Evolutionary conservation across 2,888 invertebrate species (phyloP), one percentile per base, ranked within the genome.

Genomic region (Saturnia pavonia): DNA sequence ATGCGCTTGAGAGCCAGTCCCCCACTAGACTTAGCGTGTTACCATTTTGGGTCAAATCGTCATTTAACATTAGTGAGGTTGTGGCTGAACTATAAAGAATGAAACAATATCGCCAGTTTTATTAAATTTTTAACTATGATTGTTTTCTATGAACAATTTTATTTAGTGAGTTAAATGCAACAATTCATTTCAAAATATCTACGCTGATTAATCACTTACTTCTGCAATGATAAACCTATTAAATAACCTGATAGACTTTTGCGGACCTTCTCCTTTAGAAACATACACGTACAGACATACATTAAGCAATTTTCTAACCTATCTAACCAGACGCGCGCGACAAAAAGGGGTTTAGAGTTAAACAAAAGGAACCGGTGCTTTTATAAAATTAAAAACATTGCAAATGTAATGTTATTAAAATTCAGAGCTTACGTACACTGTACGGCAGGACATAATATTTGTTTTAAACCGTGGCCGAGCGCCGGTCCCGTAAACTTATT

Each of bases 391-490:
- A 91, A 92, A 92, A 92, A 91, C 87, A 84, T 87, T 80, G 81
- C 85, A 80, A 86, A 87, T 87, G 89, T 92, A 93, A 92, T 91
- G 88, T 89, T 92, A 93, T 93, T 93, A 92, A 93, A 92, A 92
- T 91, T 91, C 91, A 89, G 87, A 90, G 88, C 86, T 89, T 83
- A 83, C 67, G 70, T 70, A 70, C 70, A 54, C 51, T 66, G 69
- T 65, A 65, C 40, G 65, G 84, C 86, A 80, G 86, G 78, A 91
- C 92, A 90, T 90, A 91, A 91, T 91, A 91, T 91, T 92, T 93
- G 91, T 87, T 91, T 91, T 87, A 88, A 90, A 85, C 88, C 83
- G 83, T 83, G 80, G 81, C 82, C 83, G 79, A 77, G 79, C 79
- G 79, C 80, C 78, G 82, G 86, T 85, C 87, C 87, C 92, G 83